Conservation (phyloP, 2,888 invertebrate species). For the Alitta virens region DNA sequence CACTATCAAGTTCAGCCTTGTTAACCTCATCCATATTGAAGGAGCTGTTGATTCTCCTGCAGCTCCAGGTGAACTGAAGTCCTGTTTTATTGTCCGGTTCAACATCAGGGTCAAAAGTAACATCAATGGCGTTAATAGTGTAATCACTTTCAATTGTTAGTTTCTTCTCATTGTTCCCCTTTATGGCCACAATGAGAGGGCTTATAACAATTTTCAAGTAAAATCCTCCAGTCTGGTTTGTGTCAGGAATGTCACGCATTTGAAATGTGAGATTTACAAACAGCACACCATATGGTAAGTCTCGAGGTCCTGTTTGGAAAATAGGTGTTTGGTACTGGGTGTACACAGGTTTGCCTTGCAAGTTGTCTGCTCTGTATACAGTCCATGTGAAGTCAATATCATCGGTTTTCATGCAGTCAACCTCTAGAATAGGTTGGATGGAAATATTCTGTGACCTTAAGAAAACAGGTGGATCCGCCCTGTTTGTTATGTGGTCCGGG, state of each 20-base stretch:
- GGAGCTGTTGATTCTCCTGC: not conserved
- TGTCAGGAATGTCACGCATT: not conserved
- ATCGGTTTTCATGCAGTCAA: constrained; percentile 5
- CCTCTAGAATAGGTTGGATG: not conserved
- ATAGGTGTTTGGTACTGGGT: not conserved
- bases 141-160: not conserved
- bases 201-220: not conserved
- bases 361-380: not conserved
- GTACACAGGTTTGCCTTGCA: not conserved
- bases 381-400: not conserved
- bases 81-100: not conserved
- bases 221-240: not conserved
- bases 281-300: not conserved
- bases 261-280: not conserved
- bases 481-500: not conserved
- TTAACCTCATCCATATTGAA: not conserved
- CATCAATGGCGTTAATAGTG: not conserved
- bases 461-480: not conserved
- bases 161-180: not conserved
- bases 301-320: not conserved
- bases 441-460: constrained; percentile 1
- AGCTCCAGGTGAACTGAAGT: not conserved
- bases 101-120: not conserved
- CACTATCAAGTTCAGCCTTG: not conserved
- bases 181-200: not conserved